Evolutionary conservation across 1,140 invertebrate species (phyloP), one percentile per base, ranked within the genome.

Genomic region (Eueides isabella): DNA sequence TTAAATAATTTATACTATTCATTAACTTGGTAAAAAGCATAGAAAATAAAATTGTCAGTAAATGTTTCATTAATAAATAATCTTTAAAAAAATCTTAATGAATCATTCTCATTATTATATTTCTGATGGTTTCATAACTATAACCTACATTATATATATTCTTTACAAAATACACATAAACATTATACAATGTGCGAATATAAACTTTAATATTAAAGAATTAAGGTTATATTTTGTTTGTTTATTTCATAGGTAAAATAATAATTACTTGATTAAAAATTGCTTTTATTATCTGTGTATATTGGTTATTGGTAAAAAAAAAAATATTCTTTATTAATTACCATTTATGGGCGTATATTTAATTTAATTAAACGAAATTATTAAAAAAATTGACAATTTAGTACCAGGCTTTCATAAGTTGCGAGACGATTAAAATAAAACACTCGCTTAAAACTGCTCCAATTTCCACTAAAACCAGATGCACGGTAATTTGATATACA

Each of bases 401-500:
- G 33, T 71, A 82, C 80, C 61, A 80, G 78, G 78, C 69, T 28
- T 33, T 62, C 80, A 82, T 76, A 74, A 75, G 19, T 33, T 14
- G 29, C 48, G 30, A 75, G 69, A 30, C 23, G 74, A 71, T 75
- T 75, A 75, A 75, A 71, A 75, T 75, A 75, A 71, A 75, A 70
- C 73, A 75, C 67, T 75, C 74, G 65, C 48, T 75, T 71, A 75
- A 74, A 79, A 77, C 65, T 69, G 71, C 72, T 79, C 74, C 62
- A 74, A 75, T 82, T 80, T 80, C 81, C 80, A 77, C 80, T 81
- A 80, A 80, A 78, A 80, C 80, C 86, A 85, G 84, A 88, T 88
- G 86, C 80, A 82, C 76, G 79, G 86, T 83, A 88, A 86, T 76
- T 75, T 61, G 84, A 88, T 87, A 88, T 83, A 82, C 78, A 83